These are phyloP conservation scores for Eupleurogrammus muticus DNA, from an alignment of 2,797 vertebrate species.

Conservation along the genomic window DNA sequence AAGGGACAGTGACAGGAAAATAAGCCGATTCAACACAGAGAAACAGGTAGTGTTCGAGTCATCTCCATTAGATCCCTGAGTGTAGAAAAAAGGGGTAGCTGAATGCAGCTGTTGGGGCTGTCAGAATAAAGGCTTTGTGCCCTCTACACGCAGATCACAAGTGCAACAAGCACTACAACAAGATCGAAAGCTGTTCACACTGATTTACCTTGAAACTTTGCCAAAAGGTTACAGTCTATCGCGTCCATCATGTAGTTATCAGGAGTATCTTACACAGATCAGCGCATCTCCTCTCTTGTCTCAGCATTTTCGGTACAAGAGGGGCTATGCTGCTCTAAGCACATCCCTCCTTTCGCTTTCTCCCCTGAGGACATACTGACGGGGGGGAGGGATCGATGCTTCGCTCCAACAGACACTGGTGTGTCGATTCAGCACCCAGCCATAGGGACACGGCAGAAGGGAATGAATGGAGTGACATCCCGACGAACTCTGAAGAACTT, in stretches of 20 bases:
- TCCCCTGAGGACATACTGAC: slow-evolving; percentile 60
- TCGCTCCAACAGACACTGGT: slow-evolving; percentile 71
- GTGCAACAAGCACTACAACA: slow-evolving; percentile 24
- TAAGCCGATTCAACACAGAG: not conserved
- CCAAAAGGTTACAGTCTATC: slow-evolving; percentile 64
- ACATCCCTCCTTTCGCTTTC: slow-evolving; percentile 58
- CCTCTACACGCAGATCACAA: slow-evolving; percentile 18
- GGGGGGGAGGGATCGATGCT: slow-evolving; percentile 74
- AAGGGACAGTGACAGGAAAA: slow-evolving; percentile 16
- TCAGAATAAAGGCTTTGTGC: slow-evolving; percentile 29
- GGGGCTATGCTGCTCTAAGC: slow-evolving; percentile 78
- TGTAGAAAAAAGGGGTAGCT: not conserved
- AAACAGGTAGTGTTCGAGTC: slow-evolving; percentile 29
- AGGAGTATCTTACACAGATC: slow-evolving; percentile 80
- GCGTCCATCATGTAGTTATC: slow-evolving; percentile 58
- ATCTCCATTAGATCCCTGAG: not conserved
- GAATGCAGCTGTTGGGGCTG: slow-evolving; percentile 25
- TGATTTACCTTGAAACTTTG: slow-evolving; percentile 58
- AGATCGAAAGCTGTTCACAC: slow-evolving; percentile 36
- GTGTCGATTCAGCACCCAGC: slow-evolving; percentile 84
- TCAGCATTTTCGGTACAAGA: slow-evolving; percentile 78
- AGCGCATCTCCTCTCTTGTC: slow-evolving; percentile 76
- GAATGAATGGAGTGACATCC: slow-evolving; percentile 64
- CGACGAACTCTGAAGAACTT: slow-evolving; percentile 65
- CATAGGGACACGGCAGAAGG: slow-evolving; percentile 54